Conservation (phyloP, 2,113 vertebrate genomes). For the Scopus umbretta region DNA sequence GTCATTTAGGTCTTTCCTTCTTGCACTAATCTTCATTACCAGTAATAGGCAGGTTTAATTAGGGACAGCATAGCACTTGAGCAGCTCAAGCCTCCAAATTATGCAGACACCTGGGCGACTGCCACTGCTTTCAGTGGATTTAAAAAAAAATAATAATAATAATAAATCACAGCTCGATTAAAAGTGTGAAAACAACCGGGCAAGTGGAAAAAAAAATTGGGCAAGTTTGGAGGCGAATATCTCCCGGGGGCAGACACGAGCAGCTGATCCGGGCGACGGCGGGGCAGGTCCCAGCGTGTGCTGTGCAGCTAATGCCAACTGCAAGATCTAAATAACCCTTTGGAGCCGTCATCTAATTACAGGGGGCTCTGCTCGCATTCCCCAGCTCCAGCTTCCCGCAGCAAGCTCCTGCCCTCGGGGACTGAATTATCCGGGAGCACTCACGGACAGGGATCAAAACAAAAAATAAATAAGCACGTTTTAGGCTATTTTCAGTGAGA, state of each 20-base stretch:
- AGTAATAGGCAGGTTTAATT: neutral
- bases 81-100: neutral
- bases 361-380: neutral
- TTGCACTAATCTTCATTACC: neutral
- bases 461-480: neutral
- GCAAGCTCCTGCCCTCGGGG: neutral
- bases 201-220: accelerated
- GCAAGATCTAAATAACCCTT: slow-evolving; percentile 19
- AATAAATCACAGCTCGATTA: neutral
- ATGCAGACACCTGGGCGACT: neutral
- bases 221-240: neutral
- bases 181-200: neutral
- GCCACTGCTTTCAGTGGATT: accelerated
- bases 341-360: neutral
- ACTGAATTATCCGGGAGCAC: neutral
- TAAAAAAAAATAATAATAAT: too few species aligned
- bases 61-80: neutral
- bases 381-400: neutral
- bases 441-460: neutral
- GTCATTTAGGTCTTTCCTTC: neutral
- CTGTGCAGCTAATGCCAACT: neutral
- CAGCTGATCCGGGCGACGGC: accelerated
- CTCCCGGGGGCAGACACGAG: accelerated
- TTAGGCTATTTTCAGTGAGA: neutral
- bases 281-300: neutral